These are phyloP conservation scores for Isurus oxyrinchus DNA, from an alignment of 2,113 vertebrate species.

Conservation along the genomic window DNA sequence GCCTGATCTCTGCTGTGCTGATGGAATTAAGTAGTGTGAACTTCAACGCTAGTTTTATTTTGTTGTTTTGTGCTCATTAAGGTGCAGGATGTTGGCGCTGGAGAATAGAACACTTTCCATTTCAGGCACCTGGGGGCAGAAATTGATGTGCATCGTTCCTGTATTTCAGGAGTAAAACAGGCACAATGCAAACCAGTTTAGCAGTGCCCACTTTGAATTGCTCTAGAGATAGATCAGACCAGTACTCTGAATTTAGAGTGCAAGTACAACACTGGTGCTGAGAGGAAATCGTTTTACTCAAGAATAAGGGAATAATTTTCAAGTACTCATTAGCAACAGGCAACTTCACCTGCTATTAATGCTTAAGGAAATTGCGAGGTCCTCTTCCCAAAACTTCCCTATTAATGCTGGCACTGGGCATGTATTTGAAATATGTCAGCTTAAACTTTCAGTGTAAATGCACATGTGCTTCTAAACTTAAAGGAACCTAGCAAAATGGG, in stretches of 20 bases:
- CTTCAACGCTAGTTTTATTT: neutral
- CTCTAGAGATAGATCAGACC: neutral
- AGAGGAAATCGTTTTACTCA: neutral
- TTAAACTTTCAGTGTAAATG: neutral
- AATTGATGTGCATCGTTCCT: neutral
- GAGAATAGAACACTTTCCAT: slow-evolving; percentile 16
- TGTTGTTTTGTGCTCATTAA: slow-evolving; percentile 26
- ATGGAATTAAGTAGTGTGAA: slow-evolving; percentile 30
- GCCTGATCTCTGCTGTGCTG: slow-evolving; percentile 20
- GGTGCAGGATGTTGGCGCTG: neutral
- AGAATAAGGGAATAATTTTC: neutral
- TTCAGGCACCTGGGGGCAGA: neutral
- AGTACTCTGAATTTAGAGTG: neutral
- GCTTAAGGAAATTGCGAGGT: neutral
- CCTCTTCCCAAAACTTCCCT: neutral
- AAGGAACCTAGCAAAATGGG: neutral
- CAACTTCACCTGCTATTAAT: neutral
- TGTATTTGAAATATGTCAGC: neutral
- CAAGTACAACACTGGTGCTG: neutral
- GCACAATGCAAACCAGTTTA: neutral
- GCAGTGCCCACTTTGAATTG: neutral
- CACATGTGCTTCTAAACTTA: neutral
- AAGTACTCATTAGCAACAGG: neutral
- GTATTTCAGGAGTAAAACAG: neutral
- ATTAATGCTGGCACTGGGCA: neutral